A percentile compares a stretch with the other conserved stretches of the same genome.
These are phyloP conservation scores for Ceyx margarethae DNA, from an alignment of 2,113 vertebrate species.

Conservation along the genomic window DNA sequence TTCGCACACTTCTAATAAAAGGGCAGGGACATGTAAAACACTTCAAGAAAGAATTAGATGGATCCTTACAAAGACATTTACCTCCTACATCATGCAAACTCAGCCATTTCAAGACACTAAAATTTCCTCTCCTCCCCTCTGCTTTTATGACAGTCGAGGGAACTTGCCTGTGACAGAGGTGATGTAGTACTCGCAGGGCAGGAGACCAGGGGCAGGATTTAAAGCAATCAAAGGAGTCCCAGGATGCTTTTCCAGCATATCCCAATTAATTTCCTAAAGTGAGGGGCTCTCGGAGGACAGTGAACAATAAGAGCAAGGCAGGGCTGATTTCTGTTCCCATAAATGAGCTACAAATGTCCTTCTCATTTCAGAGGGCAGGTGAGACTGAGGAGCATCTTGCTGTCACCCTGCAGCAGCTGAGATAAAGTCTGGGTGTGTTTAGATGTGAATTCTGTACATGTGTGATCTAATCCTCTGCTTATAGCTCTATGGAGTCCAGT, in stretches of 20 bases:
- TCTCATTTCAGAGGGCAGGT: background rate
- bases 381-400: background rate
- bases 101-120: background rate
- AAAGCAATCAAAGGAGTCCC: slow-evolving; percentile 23
- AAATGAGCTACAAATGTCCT: background rate
- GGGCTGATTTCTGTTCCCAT: background rate
- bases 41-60: background rate
- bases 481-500: background rate
- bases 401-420: background rate
- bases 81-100: background rate
- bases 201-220: background rate
- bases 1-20: background rate
- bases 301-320: background rate
- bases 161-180: background rate
- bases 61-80: background rate
- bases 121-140: background rate
- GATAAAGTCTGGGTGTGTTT: slow-evolving; percentile 14
- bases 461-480: slow-evolving; percentile 12
- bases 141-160: background rate
- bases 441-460: background rate
- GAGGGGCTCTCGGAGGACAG: background rate
- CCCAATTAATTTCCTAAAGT: slow-evolving; percentile 12
- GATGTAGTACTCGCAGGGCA: background rate
- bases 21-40: background rate
- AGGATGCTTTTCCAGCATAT: background rate